A percentile compares a stretch with the other conserved stretches of the same genome.
These are phyloP conservation scores for Peromyscus californicus DNA, from an alignment of 2,113 vertebrate genomes.

Conservation along the genomic window DNA sequence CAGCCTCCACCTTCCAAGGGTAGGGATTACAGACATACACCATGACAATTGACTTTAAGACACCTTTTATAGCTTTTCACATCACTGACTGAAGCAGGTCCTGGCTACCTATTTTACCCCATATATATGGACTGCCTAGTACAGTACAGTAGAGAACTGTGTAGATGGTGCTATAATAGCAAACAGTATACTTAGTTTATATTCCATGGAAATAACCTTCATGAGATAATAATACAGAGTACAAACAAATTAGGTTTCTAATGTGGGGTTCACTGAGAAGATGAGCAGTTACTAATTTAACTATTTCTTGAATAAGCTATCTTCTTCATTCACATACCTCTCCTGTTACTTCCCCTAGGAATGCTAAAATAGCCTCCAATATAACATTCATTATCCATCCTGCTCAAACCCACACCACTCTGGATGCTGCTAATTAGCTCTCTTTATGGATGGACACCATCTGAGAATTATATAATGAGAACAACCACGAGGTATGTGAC, in stretches of 20 bases:
- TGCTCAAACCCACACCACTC: not conserved
- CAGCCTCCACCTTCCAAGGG: not conserved
- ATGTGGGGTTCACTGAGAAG: slow-evolving; percentile 37
- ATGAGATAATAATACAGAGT: slow-evolving; percentile 30
- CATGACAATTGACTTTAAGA: not conserved
- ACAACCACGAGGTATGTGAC: not conserved
- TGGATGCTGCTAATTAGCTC: slow-evolving; percentile 64
- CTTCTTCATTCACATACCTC: not conserved
- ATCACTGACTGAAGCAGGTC: not conserved
- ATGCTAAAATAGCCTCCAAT: slow-evolving; percentile 44
- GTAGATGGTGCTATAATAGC: not conserved
- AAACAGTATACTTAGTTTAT: not conserved
- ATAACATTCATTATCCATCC: slow-evolving; percentile 48
- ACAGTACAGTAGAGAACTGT: not conserved
- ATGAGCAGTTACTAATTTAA: slow-evolving; percentile 51
- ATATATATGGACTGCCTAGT: not conserved
- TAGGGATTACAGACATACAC: not conserved
- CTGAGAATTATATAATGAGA: slow-evolving; percentile 57
- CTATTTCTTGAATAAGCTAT: slow-evolving; percentile 33
- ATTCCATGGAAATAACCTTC: not conserved
- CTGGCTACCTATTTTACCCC: not conserved
- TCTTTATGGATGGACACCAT: slow-evolving; percentile 41
- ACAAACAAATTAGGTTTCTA: slow-evolving; percentile 28
- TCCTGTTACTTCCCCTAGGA: slow-evolving; percentile 27
- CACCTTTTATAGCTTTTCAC: not conserved